phyloP scores from a whole-genome alignment of 2,797 vertebrate species.

The Tachyglossus aculeatus region DNA sequence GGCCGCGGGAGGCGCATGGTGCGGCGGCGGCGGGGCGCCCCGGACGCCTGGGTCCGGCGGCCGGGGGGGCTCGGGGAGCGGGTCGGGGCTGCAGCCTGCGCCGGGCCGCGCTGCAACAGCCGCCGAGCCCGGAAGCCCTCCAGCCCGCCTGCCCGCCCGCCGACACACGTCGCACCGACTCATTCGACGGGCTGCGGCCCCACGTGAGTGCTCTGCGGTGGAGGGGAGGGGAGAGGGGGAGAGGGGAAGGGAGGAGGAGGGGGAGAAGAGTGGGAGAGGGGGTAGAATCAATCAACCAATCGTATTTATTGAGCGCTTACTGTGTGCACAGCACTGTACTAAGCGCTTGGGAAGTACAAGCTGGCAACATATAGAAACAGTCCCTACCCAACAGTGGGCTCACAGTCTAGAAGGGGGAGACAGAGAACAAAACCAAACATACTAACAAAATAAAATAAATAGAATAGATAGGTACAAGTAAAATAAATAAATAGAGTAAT shows the following conservation, averaged over 20 bases:
- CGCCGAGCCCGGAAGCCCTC: conserved; percentile 64
- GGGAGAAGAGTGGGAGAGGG: background rate
- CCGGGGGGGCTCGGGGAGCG: conserved; percentile 1
- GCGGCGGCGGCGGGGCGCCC: conserved; percentile 18
- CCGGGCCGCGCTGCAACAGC: conserved; percentile 61
- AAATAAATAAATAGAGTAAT: too few relatives aligned
- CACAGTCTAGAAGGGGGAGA: too few relatives aligned
- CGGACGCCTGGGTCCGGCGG: conserved; percentile 19
- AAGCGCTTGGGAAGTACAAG: too few relatives aligned
- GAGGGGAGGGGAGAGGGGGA: background rate
- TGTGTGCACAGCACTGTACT: too few relatives aligned
- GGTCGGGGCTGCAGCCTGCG: conserved; percentile 29
- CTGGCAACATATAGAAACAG: too few relatives aligned
- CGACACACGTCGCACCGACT: conserved; percentile 62
- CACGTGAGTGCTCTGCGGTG: conserved; percentile 54
- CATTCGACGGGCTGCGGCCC: conserved; percentile 59
- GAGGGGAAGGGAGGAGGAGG: background rate
- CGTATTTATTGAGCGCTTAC: too few relatives aligned
- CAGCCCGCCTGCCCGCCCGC: conserved; percentile 26
- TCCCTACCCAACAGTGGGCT: too few relatives aligned
- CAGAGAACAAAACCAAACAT: too few relatives aligned
- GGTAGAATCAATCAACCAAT: too few relatives aligned
- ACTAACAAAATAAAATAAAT: too few relatives aligned
- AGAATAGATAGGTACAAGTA: too few relatives aligned
- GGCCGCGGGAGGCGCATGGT: conserved; percentile 1